phyloP scores from a whole-genome alignment of 2,113 vertebrate genomes.

The Paramisgurnus dabryanus region DNA sequence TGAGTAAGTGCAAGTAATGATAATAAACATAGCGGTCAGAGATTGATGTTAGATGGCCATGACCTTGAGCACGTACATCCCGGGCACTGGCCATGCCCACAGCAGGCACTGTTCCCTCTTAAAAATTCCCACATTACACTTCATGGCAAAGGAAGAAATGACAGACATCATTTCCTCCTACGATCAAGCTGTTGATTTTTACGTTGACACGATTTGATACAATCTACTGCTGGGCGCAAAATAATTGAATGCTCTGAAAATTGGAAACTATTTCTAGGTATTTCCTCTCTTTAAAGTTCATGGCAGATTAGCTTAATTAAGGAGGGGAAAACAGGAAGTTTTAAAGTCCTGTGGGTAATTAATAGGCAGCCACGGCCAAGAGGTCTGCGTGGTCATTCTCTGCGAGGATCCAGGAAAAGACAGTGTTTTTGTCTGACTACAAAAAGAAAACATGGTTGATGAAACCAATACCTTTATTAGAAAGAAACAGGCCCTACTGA shows the following conservation, averaged over 20 bases:
- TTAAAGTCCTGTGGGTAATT: slow-evolving; percentile 79
- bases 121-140: slow-evolving; percentile 77
- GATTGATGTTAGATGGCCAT: slow-evolving; percentile 68
- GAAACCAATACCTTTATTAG: neutral
- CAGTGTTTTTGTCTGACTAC: slow-evolving; percentile 35
- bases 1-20: slow-evolving; percentile 65
- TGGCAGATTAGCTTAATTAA: slow-evolving; percentile 79
- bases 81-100: slow-evolving; percentile 56
- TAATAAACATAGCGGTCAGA: slow-evolving; percentile 70
- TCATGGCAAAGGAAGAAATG: slow-evolving; percentile 77
- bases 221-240: slow-evolving; percentile 69
- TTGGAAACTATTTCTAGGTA: slow-evolving; percentile 74
- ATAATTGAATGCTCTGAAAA: slow-evolving; percentile 78
- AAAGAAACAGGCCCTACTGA: slow-evolving; percentile 21
- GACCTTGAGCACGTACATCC: slow-evolving; percentile 76
- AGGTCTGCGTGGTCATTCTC: slow-evolving; percentile 69
- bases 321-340: slow-evolving; percentile 81
- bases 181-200: slow-evolving; percentile 75
- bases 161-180: slow-evolving; percentile 76
- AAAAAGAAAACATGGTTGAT: neutral
- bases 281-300: slow-evolving; percentile 74
- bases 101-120: slow-evolving; percentile 50
- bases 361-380: slow-evolving; percentile 75
- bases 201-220: slow-evolving; percentile 72
- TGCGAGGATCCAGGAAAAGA: slow-evolving; percentile 63